A percentile compares a stretch with the other conserved stretches of the same genome.
phyloP scores from a whole-genome alignment of 2,113 vertebrate species.

The Rhinoptilus africanus region DNA sequence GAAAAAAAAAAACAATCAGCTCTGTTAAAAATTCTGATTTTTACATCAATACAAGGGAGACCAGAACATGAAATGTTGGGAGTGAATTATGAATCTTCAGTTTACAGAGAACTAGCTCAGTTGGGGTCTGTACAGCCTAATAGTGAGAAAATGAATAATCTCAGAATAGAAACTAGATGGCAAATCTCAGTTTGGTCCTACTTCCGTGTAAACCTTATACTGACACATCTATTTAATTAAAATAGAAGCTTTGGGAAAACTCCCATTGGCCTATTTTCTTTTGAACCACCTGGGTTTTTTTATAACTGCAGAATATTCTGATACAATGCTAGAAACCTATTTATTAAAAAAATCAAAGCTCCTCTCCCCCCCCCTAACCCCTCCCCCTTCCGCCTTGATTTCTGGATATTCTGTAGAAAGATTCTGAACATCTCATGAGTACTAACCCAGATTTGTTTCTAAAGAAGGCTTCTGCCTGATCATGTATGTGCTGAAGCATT shows the following conservation, averaged over 20 bases:
- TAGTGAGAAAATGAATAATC: neutral
- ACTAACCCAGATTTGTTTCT: neutral
- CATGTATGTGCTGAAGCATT: neutral
- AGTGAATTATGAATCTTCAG: neutral
- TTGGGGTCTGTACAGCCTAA: neutral
- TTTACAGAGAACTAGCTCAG: neutral
- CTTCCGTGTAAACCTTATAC: neutral
- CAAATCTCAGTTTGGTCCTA: neutral
- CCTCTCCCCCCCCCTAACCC: too few species aligned
- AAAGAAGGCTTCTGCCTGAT: neutral
- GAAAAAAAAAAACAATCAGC: neutral
- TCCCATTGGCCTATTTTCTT: neutral
- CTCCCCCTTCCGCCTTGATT: fast-evolving
- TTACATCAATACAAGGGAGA: neutral
- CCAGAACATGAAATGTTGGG: neutral
- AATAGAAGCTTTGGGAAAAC: neutral
- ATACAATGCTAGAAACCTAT: neutral
- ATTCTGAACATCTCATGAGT: neutral
- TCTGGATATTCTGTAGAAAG: neutral
- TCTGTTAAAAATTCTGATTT: neutral
- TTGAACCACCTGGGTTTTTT: neutral
- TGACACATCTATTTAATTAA: neutral
- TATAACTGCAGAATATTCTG: neutral
- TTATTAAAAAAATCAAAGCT: neutral
- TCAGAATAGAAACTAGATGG: neutral